Percentiles rank a stretch among this genome's conserved stretches.
These are phyloP conservation scores for Amniataba percoides DNA, from an alignment of 2,797 vertebrate genomes.

Conservation along the genomic window DNA sequence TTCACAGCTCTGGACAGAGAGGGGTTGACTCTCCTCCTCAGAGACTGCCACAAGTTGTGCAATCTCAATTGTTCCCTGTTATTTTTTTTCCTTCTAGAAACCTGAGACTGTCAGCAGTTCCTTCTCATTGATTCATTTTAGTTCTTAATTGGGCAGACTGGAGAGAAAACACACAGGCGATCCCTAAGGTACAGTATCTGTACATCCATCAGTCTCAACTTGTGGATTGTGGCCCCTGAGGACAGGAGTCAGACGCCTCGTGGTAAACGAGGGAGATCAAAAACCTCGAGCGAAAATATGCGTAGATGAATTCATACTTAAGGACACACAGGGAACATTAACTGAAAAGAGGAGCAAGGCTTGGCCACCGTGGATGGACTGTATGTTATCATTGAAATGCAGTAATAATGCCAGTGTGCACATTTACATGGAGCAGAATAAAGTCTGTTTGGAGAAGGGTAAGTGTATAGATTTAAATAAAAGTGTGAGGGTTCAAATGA, in stretches of 20 bases:
- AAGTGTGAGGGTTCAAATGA: not conserved
- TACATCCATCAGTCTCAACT: constrained; percentile 36
- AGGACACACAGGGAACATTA: not conserved
- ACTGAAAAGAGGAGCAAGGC: constrained; percentile 69
- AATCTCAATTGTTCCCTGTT: constrained; percentile 20
- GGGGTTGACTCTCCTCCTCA: constrained; percentile 40
- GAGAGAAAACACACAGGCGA: constrained; percentile 29
- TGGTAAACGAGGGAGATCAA: constrained; percentile 12
- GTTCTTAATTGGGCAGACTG: constrained; percentile 47
- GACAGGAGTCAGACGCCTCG: constrained; percentile 34
- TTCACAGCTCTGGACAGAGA: constrained; percentile 28
- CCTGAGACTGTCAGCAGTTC: constrained; percentile 19
- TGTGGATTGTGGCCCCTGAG: constrained; percentile 37
- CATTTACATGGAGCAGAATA: not conserved
- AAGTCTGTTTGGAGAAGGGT: not conserved
- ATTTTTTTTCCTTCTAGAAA: constrained; percentile 12
- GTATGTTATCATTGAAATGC: not conserved
- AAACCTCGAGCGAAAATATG: constrained; percentile 15
- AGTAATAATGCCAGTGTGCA: not conserved
- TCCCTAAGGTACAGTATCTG: constrained; percentile 33
- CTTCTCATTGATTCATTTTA: constrained; percentile 34
- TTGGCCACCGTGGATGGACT: constrained; percentile 35
- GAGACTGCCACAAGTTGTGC: constrained; percentile 12
- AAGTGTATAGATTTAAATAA: constrained; percentile 10
- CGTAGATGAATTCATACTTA: not conserved